These are phyloP conservation scores for Sycophila sp. DNA, from an alignment of 1,140 invertebrate genomes.

Conservation along the genomic window DNA sequence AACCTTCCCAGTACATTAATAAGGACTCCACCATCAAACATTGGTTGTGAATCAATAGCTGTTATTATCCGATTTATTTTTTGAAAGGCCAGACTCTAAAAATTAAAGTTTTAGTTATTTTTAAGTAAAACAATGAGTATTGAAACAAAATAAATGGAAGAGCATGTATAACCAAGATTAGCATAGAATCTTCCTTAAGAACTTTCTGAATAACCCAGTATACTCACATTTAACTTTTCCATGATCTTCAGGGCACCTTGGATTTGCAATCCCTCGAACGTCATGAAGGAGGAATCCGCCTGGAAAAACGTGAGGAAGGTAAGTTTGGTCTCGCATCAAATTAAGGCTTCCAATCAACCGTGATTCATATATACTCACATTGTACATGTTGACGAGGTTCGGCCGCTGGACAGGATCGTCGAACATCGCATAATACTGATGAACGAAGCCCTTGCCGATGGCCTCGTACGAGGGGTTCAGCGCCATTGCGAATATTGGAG, in stretches of 20 bases:
- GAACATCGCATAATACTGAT: constrained; percentile 91
- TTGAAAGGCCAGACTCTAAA: constrained; percentile 87
- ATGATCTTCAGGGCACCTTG: constrained; percentile 93
- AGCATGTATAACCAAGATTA: no score
- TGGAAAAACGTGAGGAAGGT: constrained; percentile 63
- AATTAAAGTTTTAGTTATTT: constrained; percentile 41
- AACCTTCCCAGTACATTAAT: constrained; percentile 93
- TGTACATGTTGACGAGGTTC: constrained; percentile 89
- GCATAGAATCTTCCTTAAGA: no score
- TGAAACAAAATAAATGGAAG: no score
- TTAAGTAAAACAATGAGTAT: no score
- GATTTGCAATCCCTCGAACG: constrained; percentile 92
- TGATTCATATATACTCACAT: constrained; percentile 85
- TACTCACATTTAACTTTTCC: constrained; percentile 91
- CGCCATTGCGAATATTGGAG: constrained; percentile 70
- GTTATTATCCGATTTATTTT: constrained; percentile 92
- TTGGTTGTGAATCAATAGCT: constrained; percentile 93
- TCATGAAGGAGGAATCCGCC: constrained; percentile 93
- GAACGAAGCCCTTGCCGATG: constrained; percentile 92
- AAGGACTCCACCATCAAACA: constrained; percentile 93
- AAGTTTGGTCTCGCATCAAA: no score
- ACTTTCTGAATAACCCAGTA: no score
- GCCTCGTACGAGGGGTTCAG: constrained; percentile 90
- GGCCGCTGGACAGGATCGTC: constrained; percentile 85
- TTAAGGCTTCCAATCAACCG: no score